Evolutionary conservation across 2,888 invertebrate species (phyloP), one percentile per base, ranked within the genome.

Genomic region (Orthosia gothica): DNA sequence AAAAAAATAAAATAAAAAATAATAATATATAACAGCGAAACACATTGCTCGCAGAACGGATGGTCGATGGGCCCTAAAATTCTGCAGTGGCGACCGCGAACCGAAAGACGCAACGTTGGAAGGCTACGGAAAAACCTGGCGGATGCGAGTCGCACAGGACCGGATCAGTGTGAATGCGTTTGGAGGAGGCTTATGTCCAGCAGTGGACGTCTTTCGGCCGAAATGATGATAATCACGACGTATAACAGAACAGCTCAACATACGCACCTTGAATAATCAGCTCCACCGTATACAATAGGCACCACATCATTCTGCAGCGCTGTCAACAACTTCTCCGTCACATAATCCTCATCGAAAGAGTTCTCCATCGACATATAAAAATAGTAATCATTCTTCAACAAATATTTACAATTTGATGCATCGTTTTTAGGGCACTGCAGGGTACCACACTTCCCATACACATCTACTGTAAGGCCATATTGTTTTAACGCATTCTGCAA

Each of bases 361-460:
- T 98, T 98, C 93, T 98, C 98, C 87, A 98, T 97, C 0, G 97
- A 94, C 79, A 98, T 91, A 89, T 98, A 98, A 89, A 98, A 98
- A 89, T 97, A 98, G 92, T 98, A 98, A 73, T 97, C 96, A 18
- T 91, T 93, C 79, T 97, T 96, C 61, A 97, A 76, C 83, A 93
- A 90, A 45, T 74, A 79, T 68, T 92, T 88, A 74, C 96, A 96
- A 23, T 88, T 88, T 0, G 87, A 66, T n/a, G 87, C 82, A 7
- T 78, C 82, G 1, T 85, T 54, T 73, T 83, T 88, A 0, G 94
- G 90, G 74, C 96, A 96, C 16, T 85, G 81, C 0, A 93, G 79
- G 0, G 85, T 81, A 0, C 97, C 97, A 90, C 97, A 97, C 0
- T 84, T 78, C 0, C 97, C 97, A 81, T 95, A 97, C 5, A 97